Evolutionary conservation across 1,140 invertebrate genomes (phyloP).

Genomic region (Heliothis virescens): DNA sequence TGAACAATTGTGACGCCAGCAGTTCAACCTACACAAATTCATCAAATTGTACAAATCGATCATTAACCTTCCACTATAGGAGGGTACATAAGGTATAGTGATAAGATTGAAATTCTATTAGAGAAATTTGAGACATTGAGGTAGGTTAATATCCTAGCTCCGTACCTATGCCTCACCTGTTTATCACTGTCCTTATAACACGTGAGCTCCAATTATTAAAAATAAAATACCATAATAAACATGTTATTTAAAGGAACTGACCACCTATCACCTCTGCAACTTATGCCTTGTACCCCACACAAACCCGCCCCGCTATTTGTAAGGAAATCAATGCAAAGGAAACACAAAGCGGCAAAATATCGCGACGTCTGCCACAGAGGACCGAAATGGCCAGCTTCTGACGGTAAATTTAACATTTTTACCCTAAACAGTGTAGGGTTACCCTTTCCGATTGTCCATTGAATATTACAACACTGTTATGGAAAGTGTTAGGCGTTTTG

Average conservation of each 20-base stretch:
- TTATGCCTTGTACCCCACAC: slow-evolving; percentile 52
- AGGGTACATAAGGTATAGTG: too few relatives aligned
- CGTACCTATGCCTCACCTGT: too few relatives aligned
- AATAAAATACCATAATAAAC: background rate
- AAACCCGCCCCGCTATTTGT: slow-evolving; percentile 58
- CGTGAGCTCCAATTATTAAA: background rate
- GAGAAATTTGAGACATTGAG: too few relatives aligned
- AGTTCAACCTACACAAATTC: too few relatives aligned
- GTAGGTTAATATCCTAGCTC: too few relatives aligned
- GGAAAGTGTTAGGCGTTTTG: slow-evolving; percentile 69
- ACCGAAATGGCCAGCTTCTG: slow-evolving; percentile 67
- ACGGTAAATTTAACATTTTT: slow-evolving; percentile 78
- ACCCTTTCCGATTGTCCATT: slow-evolving; percentile 71
- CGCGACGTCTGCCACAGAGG: slow-evolving; percentile 73
- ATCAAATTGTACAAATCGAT: too few relatives aligned
- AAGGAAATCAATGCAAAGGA: slow-evolving; percentile 76
- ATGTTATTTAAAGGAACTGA: background rate
- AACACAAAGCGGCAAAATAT: slow-evolving; percentile 77
- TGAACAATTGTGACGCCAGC: too few relatives aligned
- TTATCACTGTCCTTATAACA: too few relatives aligned
- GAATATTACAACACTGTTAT: slow-evolving; percentile 68
- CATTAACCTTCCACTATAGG: too few relatives aligned
- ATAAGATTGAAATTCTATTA: too few relatives aligned
- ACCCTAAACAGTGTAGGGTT: slow-evolving; percentile 59
- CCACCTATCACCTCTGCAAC: background rate